Evolutionary conservation across 2,113 vertebrate species (phyloP).

Genomic region (Takifugu bimaculatus): DNA sequence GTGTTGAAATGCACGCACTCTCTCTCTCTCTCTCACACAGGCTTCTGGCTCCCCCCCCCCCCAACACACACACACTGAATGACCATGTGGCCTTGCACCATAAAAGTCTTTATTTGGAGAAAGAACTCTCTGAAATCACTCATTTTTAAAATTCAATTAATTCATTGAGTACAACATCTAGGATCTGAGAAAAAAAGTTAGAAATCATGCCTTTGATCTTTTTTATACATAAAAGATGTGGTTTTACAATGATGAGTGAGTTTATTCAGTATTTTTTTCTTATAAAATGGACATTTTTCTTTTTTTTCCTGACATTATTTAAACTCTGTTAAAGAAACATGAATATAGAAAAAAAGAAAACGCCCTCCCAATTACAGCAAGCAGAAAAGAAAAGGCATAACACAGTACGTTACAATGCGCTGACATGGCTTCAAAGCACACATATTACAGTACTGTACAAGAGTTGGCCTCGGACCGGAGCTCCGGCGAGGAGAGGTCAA

Average conservation of each 20-base stretch:
- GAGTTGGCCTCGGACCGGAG: constrained; percentile 4
- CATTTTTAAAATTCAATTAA: constrained; percentile 67
- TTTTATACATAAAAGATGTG: constrained; percentile 69
- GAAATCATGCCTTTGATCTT: constrained; percentile 73
- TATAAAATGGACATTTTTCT: constrained; percentile 60
- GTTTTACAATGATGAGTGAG: constrained; percentile 56
- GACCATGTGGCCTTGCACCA: constrained; percentile 38
- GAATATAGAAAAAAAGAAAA: constrained; percentile 65
- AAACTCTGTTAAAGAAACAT: constrained; percentile 62
- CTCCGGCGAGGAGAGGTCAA: constrained; percentile 28
- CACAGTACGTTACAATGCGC: constrained; percentile 68
- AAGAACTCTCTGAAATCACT: constrained; percentile 73
- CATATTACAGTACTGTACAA: constrained; percentile 74
- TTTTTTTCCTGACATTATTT: constrained; percentile 50
- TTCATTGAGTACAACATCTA: constrained; percentile 70
- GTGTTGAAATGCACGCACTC: neutral
- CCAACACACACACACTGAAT: neutral
- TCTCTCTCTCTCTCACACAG: neutral
- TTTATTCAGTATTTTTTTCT: constrained; percentile 27
- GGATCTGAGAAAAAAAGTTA: constrained; percentile 70
- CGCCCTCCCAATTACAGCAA: constrained; percentile 44
- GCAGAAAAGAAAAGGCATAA: constrained; percentile 39
- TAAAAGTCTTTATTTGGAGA: constrained; percentile 72
- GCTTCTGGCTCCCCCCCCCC: neutral
- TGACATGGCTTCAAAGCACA: constrained; percentile 72